Evolutionary conservation across 2,888 invertebrate genomes (phyloP).

Genomic region (Hymenopus coronatus): DNA sequence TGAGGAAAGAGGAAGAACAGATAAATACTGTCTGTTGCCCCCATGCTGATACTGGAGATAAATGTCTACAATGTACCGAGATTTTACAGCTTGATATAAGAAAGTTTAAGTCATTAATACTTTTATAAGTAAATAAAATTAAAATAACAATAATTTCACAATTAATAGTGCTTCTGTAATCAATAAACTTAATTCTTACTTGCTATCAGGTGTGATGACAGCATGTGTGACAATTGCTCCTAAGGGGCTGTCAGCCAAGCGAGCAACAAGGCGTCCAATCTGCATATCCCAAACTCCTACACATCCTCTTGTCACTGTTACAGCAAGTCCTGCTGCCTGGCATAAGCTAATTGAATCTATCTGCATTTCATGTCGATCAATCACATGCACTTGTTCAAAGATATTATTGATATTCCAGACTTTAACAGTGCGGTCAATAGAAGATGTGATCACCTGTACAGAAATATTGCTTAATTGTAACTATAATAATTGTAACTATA

Average conservation of each 20-base stretch:
- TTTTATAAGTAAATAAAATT: no score
- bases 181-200: constrained; percentile 48
- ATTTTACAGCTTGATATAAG: no score
- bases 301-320: constrained; percentile 90
- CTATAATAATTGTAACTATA: no score
- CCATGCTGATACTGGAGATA: no score
- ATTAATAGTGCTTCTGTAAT: no score
- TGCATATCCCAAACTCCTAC: constrained; percentile 93
- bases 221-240: constrained; percentile 95
- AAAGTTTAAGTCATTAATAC: no score
- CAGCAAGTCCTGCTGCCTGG: constrained; percentile 58
- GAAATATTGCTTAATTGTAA: background rate
- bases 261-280: constrained; percentile 78
- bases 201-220: constrained; percentile 79
- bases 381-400: constrained; percentile 94
- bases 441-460: constrained; percentile 84
- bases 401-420: constrained; percentile 99
- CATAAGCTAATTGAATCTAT: constrained; percentile 79
- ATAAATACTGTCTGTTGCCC: no score
- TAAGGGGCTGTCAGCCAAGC: constrained; percentile 85
- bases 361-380: constrained; percentile 91
- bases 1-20: no score
- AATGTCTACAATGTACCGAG: no score
- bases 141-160: no score
- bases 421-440: constrained; percentile 96